These are phyloP conservation scores for Hexactinellida sp. DNA, from an alignment of 37 sponge, comb jelly and placozoan species.

Conservation along the genomic window DNA sequence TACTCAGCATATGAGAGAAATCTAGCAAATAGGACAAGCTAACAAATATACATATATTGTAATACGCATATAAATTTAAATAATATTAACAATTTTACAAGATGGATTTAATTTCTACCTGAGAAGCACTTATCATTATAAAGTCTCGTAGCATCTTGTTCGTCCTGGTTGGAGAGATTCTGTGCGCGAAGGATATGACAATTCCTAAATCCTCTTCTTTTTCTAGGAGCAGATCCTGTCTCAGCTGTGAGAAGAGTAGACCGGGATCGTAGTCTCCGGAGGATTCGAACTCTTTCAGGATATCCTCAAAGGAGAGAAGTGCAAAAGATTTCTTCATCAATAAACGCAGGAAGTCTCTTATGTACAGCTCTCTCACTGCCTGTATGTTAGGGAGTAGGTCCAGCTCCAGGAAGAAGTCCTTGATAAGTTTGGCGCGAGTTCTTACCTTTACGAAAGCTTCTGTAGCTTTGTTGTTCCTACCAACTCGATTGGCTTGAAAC, in stretches of 20 bases:
- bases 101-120: background rate
- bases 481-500: background rate
- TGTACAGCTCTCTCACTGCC: background rate
- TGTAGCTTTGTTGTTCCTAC: background rate
- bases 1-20: no score
- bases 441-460: background rate
- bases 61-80: no score
- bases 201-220: background rate
- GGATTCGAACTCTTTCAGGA: background rate
- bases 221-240: background rate
- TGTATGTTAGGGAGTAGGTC: background rate
- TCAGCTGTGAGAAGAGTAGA: background rate
- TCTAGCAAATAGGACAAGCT: no score
- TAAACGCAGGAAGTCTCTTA: background rate
- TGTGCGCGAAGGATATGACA: background rate
- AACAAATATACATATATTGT: no score
- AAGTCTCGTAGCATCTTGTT: background rate
- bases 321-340: constrained; percentile 5
- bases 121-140: constrained; percentile 5
- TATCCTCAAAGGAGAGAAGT: background rate
- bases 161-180: background rate
- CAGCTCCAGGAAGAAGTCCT: background rate
- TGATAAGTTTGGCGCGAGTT: background rate
- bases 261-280: background rate
- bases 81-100: no score